Conservation (phyloP, 2,888 invertebrate species). For the Leptothorax acervorum region DNA sequence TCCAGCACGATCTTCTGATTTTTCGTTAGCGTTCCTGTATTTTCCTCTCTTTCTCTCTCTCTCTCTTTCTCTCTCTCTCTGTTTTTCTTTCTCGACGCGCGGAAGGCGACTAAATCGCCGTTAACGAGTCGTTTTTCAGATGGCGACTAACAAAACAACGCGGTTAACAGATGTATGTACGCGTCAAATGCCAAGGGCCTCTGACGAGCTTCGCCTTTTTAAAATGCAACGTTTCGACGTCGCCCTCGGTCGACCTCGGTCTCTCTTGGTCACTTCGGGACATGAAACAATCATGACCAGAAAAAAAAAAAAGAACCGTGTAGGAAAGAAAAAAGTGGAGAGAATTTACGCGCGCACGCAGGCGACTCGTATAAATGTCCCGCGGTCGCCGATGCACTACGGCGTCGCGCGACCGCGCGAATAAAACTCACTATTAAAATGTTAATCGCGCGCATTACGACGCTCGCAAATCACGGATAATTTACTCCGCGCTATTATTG, state of each 20-base stretch:
- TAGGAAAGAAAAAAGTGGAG: not conserved
- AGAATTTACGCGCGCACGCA: not conserved
- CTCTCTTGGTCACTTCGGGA: constrained; percentile 9
- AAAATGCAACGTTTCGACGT: constrained; percentile 53
- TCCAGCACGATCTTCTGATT: constrained; percentile 22
- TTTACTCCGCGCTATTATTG: constrained; percentile 51
- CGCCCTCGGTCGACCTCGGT: constrained; percentile 5
- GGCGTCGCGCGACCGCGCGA: not conserved
- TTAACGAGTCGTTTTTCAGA: constrained; percentile 44
- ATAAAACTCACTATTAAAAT: constrained; percentile 48
- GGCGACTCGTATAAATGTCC: constrained; percentile 13
- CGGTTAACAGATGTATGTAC: constrained; percentile 22
- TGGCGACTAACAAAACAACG: constrained; percentile 29
- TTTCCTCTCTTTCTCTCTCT: not conserved
- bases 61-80: not conserved
- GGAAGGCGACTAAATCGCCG: constrained; percentile 29
- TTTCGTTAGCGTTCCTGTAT: constrained; percentile 1
- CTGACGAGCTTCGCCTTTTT: constrained; percentile 50
- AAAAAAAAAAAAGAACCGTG: not conserved
- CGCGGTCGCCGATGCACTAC: not conserved
- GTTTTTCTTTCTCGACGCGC: not conserved
- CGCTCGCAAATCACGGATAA: constrained; percentile 55
- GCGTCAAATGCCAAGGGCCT: constrained; percentile 30
- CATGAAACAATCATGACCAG: not conserved
- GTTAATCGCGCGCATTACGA: constrained; percentile 46